Percentiles rank a stretch among this genome's conserved stretches.
These are phyloP conservation scores for Pholis gunnellus DNA, from an alignment of 2,113 vertebrate species.

Conservation along the genomic window DNA sequence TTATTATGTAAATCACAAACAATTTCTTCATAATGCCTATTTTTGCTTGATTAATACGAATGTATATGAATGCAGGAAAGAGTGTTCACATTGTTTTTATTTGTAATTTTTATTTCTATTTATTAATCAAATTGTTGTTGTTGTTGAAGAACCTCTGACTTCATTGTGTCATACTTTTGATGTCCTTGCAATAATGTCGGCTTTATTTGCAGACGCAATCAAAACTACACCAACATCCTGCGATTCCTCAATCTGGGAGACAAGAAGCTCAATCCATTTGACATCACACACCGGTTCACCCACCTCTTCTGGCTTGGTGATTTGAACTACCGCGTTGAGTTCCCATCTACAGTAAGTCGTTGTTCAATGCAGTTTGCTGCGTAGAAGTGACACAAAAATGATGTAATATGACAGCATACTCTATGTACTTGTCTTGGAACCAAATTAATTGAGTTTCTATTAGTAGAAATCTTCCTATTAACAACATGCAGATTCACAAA, in stretches of 20 bases:
- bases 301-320: conserved; percentile 99
- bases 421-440: no score
- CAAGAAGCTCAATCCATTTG: conserved; percentile 94
- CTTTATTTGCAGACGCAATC: conserved; percentile 89
- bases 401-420: background rate
- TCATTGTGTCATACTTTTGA: background rate
- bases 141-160: background rate
- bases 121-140: background rate
- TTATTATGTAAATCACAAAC: background rate
- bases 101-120: background rate
- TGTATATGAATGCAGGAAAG: background rate
- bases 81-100: background rate
- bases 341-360: conserved; percentile 86
- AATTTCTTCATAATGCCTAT: background rate
- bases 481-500: background rate
- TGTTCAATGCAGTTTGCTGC: background rate
- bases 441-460: background rate
- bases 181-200: background rate
- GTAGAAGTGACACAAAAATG: background rate
- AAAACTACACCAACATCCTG: conserved; percentile 94
- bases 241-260: conserved; percentile 94
- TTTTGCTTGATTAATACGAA: background rate
- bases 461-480: background rate
- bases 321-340: conserved; percentile 94
- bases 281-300: conserved; percentile 95